A percentile compares a stretch with the other conserved stretches of the same genome.
phyloP scores from a whole-genome alignment of 2,888 invertebrate genomes.

The Philereme vetulata region DNA sequence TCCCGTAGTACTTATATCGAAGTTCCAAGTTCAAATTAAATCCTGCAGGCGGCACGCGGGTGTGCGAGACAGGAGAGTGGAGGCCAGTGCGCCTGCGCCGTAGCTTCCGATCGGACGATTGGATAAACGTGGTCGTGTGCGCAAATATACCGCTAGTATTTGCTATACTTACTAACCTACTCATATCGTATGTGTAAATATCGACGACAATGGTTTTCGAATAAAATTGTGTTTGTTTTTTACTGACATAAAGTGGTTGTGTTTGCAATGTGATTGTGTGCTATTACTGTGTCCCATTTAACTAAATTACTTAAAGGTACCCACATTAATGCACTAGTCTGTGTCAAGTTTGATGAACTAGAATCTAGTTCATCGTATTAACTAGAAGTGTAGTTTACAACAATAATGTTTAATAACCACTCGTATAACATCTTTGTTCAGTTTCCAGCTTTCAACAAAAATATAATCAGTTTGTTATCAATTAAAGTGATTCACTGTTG shows the following conservation, averaged over 20 bases:
- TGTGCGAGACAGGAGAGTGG: conserved; percentile 32
- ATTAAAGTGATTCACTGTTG: conserved; percentile 41
- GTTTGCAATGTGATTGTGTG: conserved; percentile 4
- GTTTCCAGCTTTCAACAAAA: conserved; percentile 9
- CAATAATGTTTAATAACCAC: neutral
- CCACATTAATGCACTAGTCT: conserved; percentile 4
- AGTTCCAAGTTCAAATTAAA: conserved; percentile 73
- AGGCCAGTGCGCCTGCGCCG: conserved; percentile 69
- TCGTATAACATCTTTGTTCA: conserved; percentile 12
- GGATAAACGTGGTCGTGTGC: conserved; percentile 53
- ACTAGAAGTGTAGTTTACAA: too few relatives aligned
- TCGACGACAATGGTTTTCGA: neutral
- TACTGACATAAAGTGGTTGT: conserved; percentile 2
- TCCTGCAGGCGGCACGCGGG: conserved; percentile 46
- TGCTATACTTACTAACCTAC: conserved; percentile 17
- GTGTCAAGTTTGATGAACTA: conserved; percentile 19
- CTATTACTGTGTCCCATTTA: conserved; percentile 13
- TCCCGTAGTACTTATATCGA: conserved; percentile 50
- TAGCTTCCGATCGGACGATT: conserved; percentile 68
- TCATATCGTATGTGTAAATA: conserved; percentile 4
- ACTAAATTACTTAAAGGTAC: conserved; percentile 14
- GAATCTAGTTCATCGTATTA: neutral
- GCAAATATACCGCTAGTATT: conserved; percentile 53
- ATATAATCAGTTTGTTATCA: conserved; percentile 12
- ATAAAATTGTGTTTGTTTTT: conserved; percentile 6